Evolutionary conservation across 2,888 invertebrate genomes (phyloP).

Genomic region (Clistopyga incitator): DNA sequence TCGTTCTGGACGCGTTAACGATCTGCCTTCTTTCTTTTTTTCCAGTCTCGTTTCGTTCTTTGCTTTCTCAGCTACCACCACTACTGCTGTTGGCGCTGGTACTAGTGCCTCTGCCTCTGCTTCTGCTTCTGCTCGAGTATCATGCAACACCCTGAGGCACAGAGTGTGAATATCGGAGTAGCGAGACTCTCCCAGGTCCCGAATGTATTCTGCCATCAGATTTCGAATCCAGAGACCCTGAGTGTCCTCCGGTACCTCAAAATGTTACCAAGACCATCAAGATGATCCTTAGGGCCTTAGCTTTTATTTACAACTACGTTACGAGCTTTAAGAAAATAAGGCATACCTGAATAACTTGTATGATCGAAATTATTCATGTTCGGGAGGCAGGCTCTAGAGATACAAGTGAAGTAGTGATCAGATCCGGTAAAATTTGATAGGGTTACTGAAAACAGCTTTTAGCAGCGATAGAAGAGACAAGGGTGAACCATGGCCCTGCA

Average conservation of each 20-base stretch:
- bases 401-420: no score
- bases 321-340: not conserved
- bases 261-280: not conserved
- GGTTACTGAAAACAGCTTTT: no score
- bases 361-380: not conserved
- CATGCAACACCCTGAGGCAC: slow-evolving; percentile 45
- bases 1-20: slow-evolving; percentile 70
- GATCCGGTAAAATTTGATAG: no score
- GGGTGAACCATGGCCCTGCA: no score
- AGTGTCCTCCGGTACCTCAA: not conserved
- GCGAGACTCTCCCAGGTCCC: not conserved
- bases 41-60: slow-evolving; percentile 25
- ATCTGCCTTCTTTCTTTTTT: slow-evolving; percentile 61
- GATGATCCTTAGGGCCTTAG: not conserved
- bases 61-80: slow-evolving; percentile 28
- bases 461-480: no score
- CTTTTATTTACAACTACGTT: not conserved
- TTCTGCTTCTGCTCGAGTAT: slow-evolving; percentile 18
- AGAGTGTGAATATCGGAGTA: slow-evolving; percentile 29
- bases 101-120: not conserved
- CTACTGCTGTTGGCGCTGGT: not conserved
- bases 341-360: not conserved
- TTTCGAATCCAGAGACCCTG: not conserved
- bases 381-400: not conserved
- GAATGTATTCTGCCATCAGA: slow-evolving; percentile 20